Base-by-base conservation (phyloP, 2,888 invertebrate genomes). In the Busseola fusca region DNA sequence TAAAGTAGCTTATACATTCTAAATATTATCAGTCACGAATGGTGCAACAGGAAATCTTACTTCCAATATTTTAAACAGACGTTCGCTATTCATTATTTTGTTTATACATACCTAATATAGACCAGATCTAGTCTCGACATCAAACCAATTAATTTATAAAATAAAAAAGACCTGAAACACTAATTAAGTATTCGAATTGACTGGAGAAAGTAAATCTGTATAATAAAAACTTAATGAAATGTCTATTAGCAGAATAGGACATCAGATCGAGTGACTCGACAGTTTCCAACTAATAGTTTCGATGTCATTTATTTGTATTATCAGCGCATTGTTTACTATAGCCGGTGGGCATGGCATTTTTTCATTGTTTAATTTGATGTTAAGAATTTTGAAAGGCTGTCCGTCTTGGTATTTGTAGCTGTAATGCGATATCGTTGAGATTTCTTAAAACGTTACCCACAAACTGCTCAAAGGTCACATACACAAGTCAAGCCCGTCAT, bases 151-250 rank as follows among this genome's bases (percentile, higher is more conserved):
- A 68, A 79, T 60, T 70, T 21, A 18, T 4, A 66, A 63, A 65
- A 9, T 62, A 74, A 52, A 64, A 71, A 74, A 66, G 30, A 67
- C 16, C 21, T 45, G 6, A 54, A 40, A n/a, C 34, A 56, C 58
- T 76, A 82, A 82, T 82, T 80, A 80, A 71, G 56, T 62, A 75
- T 78, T 78, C 64, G 66, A 76, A 77, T 72, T 64, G 78, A 62
- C 56, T 59, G 69, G 83, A 76, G 88, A 88, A 88, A 88, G 88
- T 86, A 79, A 81, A 67, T 81, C 60, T 63, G 37, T 66, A 83
- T 74, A 81, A 78, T 84, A 34, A 80, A 79, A 83, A 83, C 64
- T 81, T 84, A 85, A 87, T 87, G 78, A 86, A 86, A 81, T 67
- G 64, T 66, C 83, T 76, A 80, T 82, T 85, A 83, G 71, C 60